Evolutionary conservation across 2,888 invertebrate species (phyloP), one percentile per base, ranked within the genome.

Genomic region (Calliopum simillimum): DNA sequence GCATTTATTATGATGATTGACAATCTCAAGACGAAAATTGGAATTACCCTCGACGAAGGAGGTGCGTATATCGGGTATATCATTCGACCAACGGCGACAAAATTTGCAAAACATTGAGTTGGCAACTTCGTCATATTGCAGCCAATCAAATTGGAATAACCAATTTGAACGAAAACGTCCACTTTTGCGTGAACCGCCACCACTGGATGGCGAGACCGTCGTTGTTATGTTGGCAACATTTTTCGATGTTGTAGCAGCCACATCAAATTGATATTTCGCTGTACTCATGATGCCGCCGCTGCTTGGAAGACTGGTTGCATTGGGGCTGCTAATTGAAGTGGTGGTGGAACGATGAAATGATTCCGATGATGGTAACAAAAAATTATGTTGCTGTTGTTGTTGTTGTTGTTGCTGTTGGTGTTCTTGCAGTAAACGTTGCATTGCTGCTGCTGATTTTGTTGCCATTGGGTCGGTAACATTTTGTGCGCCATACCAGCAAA

Each of bases 1-100:
- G 83, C 92, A 92, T 82, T 91, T 93, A 82, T 93, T 91, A 81
- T 93, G 93, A 84, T 93, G 93, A 83, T 93, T 93, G 59, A 93
- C 90, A 78, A 93, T 93, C 87, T 93, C 93, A 73, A 93, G 87
- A 66, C 93, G 88, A 85, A 93, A 93, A 84, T 93, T 93, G 59
- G 91, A 89, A 79, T 92, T 93, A 70, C 93, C 93, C 79, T 91
- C 91, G n/a, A 92, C 91, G 78, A 93, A 93, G 0, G 92, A 92
- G n/a, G 93, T 93, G 70, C 92, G 89, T 78, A 91, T 91, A 73
- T 92, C 91, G 14, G 92, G 90, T 76, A 92, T 87, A 23, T 90
- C 89, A 61, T 89, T 88, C 66, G 92, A 91, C 92, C 93, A 93
- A 78, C 91, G 91, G 73, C 93, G 88, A 79, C 93, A 93, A 79